Evolutionary conservation across 2,888 invertebrate species (phyloP).

Genomic region (Antheraea assamensis): DNA sequence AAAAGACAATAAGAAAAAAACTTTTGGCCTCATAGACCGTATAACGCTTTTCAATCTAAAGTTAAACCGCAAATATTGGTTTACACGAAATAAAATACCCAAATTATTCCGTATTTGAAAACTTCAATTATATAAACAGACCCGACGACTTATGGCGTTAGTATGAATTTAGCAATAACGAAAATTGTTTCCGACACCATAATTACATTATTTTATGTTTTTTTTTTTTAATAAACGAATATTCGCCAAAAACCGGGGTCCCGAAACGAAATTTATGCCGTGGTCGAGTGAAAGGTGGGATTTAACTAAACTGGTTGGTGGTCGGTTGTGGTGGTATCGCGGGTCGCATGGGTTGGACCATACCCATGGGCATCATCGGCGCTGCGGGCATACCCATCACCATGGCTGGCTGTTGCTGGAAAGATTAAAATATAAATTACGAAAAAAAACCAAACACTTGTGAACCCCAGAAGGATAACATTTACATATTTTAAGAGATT

Average conservation of each 20-base stretch:
- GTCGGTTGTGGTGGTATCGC: slow-evolving; percentile 66
- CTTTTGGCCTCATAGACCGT: slow-evolving; percentile 13
- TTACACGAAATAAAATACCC: neutral
- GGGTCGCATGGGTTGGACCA: slow-evolving; percentile 69
- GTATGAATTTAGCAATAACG: neutral
- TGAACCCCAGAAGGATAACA: too few relatives aligned
- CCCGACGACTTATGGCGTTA: neutral
- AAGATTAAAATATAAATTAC: slow-evolving; percentile 24
- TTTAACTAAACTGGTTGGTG: slow-evolving; percentile 77
- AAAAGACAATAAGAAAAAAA: neutral
- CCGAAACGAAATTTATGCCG: neutral
- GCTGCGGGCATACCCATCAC: slow-evolving; percentile 74
- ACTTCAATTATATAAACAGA: neutral
- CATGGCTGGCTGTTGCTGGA: slow-evolving; percentile 77
- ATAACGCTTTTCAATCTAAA: neutral
- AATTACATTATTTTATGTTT: neutral
- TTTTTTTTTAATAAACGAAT: neutral
- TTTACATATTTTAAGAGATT: too few relatives aligned
- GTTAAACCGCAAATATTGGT: neutral
- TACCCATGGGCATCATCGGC: slow-evolving; percentile 67
- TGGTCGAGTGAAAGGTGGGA: slow-evolving; percentile 21
- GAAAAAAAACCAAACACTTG: neutral
- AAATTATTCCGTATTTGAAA: neutral
- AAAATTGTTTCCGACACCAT: neutral
- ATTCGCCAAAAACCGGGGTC: neutral